These are phyloP conservation scores for Naso thynnoides DNA, from an alignment of 2,797 vertebrate species.

Conservation along the genomic window DNA sequence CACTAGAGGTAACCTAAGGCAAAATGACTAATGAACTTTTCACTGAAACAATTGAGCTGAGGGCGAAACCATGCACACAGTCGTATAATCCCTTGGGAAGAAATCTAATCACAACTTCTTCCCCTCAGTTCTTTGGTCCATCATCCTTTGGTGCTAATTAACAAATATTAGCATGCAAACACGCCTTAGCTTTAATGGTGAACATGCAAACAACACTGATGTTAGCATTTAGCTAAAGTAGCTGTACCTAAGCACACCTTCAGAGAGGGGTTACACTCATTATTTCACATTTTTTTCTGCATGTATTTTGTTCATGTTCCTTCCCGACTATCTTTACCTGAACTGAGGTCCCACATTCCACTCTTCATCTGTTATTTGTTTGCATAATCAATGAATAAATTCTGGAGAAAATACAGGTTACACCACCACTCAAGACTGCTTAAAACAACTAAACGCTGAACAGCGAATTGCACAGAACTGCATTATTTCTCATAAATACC, in stretches of 20 bases:
- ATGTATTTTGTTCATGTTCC: background rate
- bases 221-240: background rate
- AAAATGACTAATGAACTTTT: too few species aligned
- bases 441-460: background rate
- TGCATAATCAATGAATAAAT: background rate
- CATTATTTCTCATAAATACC: conserved; percentile 38
- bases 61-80: too few species aligned
- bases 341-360: background rate
- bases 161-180: background rate
- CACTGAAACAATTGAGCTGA: too few species aligned
- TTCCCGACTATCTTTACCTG: background rate
- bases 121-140: background rate
- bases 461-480: conserved; percentile 11
- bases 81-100: too few species aligned
- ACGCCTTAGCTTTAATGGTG: background rate
- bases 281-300: background rate
- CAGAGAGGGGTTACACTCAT: background rate
- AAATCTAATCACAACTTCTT: background rate
- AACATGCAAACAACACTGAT: background rate
- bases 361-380: background rate
- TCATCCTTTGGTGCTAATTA: background rate
- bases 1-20: too few species aligned
- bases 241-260: background rate
- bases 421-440: background rate
- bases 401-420: background rate